Base-by-base conservation (phyloP, 2,797 vertebrate genomes). In the Pseudochromis fuscus region DNA sequence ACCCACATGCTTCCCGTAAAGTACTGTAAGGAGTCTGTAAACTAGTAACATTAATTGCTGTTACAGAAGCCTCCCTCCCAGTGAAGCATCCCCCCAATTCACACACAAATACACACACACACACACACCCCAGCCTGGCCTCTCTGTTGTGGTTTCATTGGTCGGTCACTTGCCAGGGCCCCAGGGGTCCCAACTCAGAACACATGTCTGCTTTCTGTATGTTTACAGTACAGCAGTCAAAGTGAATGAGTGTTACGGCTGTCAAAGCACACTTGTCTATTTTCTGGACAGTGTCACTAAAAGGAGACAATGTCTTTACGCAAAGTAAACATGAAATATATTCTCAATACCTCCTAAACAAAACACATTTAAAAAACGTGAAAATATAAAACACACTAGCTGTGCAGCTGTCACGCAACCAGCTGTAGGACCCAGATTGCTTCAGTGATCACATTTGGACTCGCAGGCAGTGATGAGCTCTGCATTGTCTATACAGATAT, bases 111-210 rank as follows among this genome's bases (percentile, higher is more conserved):
- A 51, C 52, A 48, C 63, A 55, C 28, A 58, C 33, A 55, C 57
- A 58, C 59, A 42, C 72, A 65, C 50, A 40, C 72, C 52, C 67
- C 46, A 45, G 81, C 78, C 61, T 70, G 84, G 82, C 84, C 84
- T 83, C 84, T 89, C 72, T 90, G 85, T 90, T 93, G 86, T 91
- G 90, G 89, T 93, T 92, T 90, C 82, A 90, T 84, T 88, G 79
- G 85, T 89, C 85, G 81, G 85, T 88, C 87, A 87, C 87, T 77
- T 82, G 85, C 89, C 87, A 87, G 88, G 75, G 77, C 87, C 83
- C 83, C 85, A 87, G 84, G 86, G 87, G 83, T 84, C 83, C 82
- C 85, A 89, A 91, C 87, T 87, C 88, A 82, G 84, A 90, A 89
- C 90, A 92, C 84, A 91, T 92, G 89, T 86, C 85, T 89, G 83